Evolutionary conservation across 2,888 invertebrate species (phyloP).

Genomic region (Eurytoma adleriae): DNA sequence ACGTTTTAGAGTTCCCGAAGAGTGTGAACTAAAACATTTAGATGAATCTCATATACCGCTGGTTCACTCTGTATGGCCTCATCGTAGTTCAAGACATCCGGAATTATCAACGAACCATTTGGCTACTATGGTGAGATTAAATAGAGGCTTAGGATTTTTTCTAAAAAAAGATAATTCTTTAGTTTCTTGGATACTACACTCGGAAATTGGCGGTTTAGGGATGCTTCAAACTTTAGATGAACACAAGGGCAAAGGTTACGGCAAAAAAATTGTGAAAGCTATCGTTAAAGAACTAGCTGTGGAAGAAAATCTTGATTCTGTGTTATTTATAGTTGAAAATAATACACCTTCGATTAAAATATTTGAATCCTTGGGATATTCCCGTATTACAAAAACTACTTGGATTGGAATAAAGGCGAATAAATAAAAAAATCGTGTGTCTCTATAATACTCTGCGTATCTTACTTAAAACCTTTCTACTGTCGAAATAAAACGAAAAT

Average conservation of each 20-base stretch:
- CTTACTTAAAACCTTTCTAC: too few relatives aligned
- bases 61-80: constrained; percentile 72
- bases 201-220: constrained; percentile 70
- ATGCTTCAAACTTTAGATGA: constrained; percentile 71
- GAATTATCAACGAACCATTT: constrained; percentile 62
- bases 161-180: constrained; percentile 68
- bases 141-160: constrained; percentile 72
- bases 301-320: constrained; percentile 65
- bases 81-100: constrained; percentile 63
- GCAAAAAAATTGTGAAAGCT: constrained; percentile 67
- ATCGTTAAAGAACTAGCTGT: constrained; percentile 70
- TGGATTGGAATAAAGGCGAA: not conserved
- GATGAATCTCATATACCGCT: constrained; percentile 63
- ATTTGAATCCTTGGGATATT: constrained; percentile 61
- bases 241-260: constrained; percentile 72
- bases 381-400: not conserved
- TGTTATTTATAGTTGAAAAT: constrained; percentile 66
- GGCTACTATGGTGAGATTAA: constrained; percentile 67
- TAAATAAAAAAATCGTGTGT: not conserved
- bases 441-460: too few relatives aligned
- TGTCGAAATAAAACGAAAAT: too few relatives aligned
- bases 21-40: constrained; percentile 69
- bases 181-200: constrained; percentile 72
- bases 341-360: constrained; percentile 71
- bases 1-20: constrained; percentile 66